These are phyloP conservation scores for Myxocyprinus asiaticus DNA, from an alignment of 2,113 vertebrate species.

Conservation along the genomic window DNA sequence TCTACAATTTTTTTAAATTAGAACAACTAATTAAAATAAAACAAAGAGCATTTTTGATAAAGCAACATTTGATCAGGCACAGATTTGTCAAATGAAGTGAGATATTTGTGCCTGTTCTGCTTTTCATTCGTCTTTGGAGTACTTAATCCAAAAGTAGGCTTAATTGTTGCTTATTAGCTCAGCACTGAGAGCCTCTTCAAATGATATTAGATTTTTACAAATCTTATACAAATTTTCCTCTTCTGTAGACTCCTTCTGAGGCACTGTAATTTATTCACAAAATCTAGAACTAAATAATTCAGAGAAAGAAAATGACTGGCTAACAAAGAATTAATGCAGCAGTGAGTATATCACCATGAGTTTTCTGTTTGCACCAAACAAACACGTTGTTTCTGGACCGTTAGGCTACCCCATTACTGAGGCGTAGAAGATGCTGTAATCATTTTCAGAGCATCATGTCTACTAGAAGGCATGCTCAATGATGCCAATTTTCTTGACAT, in stretches of 20 bases:
- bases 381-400: constrained; percentile 39
- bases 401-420: constrained; percentile 61
- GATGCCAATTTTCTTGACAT: constrained; percentile 75
- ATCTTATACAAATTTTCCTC: constrained; percentile 1
- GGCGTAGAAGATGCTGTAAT: constrained; percentile 61
- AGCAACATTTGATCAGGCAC: not conserved
- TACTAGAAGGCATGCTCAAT: constrained; percentile 63
- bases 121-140: not conserved
- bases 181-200: not conserved
- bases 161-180: not conserved
- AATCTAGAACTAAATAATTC: constrained; percentile 9
- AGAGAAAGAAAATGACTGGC: not conserved
- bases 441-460: constrained; percentile 52
- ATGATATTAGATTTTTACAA: not conserved
- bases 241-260: not conserved
- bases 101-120: not conserved
- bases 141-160: not conserved
- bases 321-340: not conserved
- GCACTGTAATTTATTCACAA: not conserved
- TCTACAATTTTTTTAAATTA: no score
- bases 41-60: no score
- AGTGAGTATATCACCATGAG: not conserved
- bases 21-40: no score
- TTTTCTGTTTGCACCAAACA: constrained; percentile 16
- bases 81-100: not conserved